A percentile compares a stretch with the other conserved stretches of the same genome.
Conservation (phyloP, 1,140 invertebrate species). For the Ruditapes philippinarum region DNA sequence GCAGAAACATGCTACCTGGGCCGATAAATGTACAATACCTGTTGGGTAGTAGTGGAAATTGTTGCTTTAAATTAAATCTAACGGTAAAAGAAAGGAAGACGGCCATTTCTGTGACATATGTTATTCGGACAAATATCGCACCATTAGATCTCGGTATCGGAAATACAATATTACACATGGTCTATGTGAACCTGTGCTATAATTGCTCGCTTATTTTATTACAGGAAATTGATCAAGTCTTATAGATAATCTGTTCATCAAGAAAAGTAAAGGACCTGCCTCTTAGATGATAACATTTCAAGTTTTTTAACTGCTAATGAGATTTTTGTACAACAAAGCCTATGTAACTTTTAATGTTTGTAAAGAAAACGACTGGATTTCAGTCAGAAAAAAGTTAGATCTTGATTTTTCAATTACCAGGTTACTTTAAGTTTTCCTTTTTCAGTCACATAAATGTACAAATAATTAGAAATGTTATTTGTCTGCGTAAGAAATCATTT, state of each 20-base stretch:
- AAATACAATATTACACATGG: conserved; percentile 46
- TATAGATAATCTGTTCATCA: background rate
- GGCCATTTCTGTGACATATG: conserved; percentile 34
- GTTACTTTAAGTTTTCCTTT: too few relatives aligned
- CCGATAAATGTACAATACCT: background rate
- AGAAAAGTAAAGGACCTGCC: background rate
- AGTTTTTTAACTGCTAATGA: too few relatives aligned
- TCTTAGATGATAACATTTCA: too few relatives aligned
- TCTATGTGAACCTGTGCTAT: background rate
- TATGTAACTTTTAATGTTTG: too few relatives aligned
- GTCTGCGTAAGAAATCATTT: too few relatives aligned
- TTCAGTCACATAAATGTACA: too few relatives aligned
- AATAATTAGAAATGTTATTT: too few relatives aligned
- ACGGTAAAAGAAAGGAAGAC: conserved; percentile 28
- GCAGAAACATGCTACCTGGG: conserved; percentile 50
- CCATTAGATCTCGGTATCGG: conserved; percentile 8
- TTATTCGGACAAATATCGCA: conserved; percentile 28
- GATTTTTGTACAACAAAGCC: too few relatives aligned
- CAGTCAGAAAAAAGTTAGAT: too few relatives aligned
- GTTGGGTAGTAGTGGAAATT: background rate
- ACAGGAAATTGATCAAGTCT: conserved; percentile 43
- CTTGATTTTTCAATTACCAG: too few relatives aligned
- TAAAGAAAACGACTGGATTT: too few relatives aligned
- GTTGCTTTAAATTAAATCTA: conserved; percentile 26
- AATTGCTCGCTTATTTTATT: conserved; percentile 38